A percentile compares a stretch with the other conserved stretches of the same genome.
Conservation (phyloP, 2,113 vertebrate species). For the Ciconia stormi region DNA sequence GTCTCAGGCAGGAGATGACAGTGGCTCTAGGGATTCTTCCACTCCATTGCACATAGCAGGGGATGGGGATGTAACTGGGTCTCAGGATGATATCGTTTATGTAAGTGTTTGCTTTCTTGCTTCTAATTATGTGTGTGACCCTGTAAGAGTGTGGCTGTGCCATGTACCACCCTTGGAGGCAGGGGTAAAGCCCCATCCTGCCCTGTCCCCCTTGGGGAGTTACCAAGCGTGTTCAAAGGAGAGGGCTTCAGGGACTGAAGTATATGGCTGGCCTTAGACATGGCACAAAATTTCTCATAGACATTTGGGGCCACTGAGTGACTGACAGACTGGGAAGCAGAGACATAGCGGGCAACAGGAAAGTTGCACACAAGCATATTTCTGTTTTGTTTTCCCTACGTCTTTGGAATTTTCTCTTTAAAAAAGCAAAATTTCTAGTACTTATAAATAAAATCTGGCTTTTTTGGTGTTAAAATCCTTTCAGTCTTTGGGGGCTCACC, state of each 20-base stretch:
- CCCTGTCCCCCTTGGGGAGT: not conserved
- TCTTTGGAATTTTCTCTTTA: not conserved
- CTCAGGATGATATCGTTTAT: not conserved
- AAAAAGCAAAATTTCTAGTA: not conserved
- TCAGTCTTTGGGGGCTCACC: not conserved
- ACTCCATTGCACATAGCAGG: not conserved
- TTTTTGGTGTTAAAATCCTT: not conserved
- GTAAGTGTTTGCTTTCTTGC: not conserved
- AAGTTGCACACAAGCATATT: not conserved
- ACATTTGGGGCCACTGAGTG: not conserved
- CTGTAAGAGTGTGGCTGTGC: not conserved
- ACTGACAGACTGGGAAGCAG: not conserved
- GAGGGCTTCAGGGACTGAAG: not conserved
- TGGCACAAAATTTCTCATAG: not conserved
- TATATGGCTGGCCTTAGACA: not conserved
- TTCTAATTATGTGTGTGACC: not conserved
- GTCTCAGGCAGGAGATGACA: not conserved
- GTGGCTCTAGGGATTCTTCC: not conserved
- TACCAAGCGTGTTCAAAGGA: not conserved
- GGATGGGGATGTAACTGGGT: not conserved
- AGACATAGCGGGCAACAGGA: rapidly evolving
- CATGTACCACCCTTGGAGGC: not conserved
- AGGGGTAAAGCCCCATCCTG: not conserved
- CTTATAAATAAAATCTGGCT: not conserved
- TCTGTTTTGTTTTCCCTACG: not conserved